Percentiles rank a stretch among this genome's conserved stretches.
phyloP scores from a whole-genome alignment of 2,888 invertebrate species.

The Tanytarsus gracilentus region DNA sequence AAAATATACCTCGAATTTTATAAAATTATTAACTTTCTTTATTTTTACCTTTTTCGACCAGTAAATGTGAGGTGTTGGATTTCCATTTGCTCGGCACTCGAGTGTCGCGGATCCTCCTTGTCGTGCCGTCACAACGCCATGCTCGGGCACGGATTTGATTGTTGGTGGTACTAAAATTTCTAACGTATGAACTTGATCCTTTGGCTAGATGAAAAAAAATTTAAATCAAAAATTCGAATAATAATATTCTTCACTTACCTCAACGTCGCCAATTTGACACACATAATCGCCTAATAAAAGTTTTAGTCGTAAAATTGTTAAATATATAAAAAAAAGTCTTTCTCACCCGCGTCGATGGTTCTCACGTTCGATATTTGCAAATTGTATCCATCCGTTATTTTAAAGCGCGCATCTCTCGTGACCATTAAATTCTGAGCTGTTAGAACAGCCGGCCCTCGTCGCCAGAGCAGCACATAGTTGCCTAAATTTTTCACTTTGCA shows the following conservation, averaged over 20 bases:
- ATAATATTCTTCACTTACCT: too few relatives aligned
- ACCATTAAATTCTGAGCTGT: constrained; percentile 64
- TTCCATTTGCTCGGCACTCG: constrained; percentile 61
- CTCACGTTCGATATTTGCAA: constrained; percentile 60
- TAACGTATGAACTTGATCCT: constrained; percentile 64
- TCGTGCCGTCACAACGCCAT: constrained; percentile 55
- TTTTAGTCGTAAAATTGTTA: neutral
- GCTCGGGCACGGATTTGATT: constrained; percentile 55
- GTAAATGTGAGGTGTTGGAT: constrained; percentile 59
- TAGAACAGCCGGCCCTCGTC: constrained; percentile 58
- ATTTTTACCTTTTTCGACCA: constrained; percentile 55
- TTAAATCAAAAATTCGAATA: too few relatives aligned
- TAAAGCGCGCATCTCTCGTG: constrained; percentile 55
- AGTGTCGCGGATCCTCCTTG: constrained; percentile 59
- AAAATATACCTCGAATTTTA: neutral
- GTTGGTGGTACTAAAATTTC: constrained; percentile 61
- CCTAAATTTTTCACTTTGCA: constrained; percentile 72
- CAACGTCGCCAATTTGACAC: constrained; percentile 61
- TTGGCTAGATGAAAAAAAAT: too few relatives aligned
- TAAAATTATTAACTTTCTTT: neutral
- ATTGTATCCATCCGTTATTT: constrained; percentile 60
- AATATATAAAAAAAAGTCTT: neutral
- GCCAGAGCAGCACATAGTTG: constrained; percentile 57
- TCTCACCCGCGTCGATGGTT: constrained; percentile 57
- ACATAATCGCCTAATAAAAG: constrained; percentile 49